These are phyloP conservation scores for Micropoecilia bifurca DNA, from an alignment of 2,797 vertebrate species.

Conservation along the genomic window DNA sequence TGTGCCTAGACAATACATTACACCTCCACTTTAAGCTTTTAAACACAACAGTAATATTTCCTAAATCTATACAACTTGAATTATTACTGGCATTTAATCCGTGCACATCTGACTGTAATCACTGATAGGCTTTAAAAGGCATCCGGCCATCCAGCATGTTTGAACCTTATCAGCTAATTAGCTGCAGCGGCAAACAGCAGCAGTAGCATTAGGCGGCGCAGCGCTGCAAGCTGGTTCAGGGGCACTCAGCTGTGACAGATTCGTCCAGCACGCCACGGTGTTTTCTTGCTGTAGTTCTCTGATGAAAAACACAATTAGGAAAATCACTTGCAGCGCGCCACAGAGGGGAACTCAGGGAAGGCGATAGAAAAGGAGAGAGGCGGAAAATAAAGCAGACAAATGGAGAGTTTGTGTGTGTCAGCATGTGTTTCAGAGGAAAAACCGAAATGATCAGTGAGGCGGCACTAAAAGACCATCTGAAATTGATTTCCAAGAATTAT, in stretches of 20 bases:
- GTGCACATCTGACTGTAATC: conserved; percentile 6
- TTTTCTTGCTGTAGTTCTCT: conserved; percentile 45
- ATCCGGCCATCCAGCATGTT: conserved; percentile 5
- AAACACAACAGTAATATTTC: conserved; percentile 2
- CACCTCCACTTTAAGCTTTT: not conserved
- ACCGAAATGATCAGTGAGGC: conserved; percentile 16
- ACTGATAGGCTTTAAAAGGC: conserved; percentile 34
- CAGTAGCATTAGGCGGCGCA: conserved; percentile 13
- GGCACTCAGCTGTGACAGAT: conserved; percentile 42
- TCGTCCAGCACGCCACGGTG: conserved; percentile 20
- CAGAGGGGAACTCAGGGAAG: conserved; percentile 27
- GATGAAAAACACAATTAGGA: conserved; percentile 67
- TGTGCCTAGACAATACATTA: too few relatives aligned
- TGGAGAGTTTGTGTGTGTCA: conserved; percentile 3
- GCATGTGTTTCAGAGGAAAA: conserved; percentile 6
- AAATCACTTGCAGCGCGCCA: conserved; percentile 37
- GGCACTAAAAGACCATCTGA: conserved; percentile 24
- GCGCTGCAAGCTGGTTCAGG: conserved; percentile 4
- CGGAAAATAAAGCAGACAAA: not conserved
- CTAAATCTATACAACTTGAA: conserved; percentile 17
- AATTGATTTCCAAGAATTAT: conserved; percentile 33
- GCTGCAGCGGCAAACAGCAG: conserved; percentile 9
- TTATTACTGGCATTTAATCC: conserved; percentile 28
- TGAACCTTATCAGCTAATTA: conserved; percentile 26
- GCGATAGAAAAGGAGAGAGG: conserved; percentile 25